Evolutionary conservation across 2,113 vertebrate genomes (phyloP).

Genomic region (Grus americana): DNA sequence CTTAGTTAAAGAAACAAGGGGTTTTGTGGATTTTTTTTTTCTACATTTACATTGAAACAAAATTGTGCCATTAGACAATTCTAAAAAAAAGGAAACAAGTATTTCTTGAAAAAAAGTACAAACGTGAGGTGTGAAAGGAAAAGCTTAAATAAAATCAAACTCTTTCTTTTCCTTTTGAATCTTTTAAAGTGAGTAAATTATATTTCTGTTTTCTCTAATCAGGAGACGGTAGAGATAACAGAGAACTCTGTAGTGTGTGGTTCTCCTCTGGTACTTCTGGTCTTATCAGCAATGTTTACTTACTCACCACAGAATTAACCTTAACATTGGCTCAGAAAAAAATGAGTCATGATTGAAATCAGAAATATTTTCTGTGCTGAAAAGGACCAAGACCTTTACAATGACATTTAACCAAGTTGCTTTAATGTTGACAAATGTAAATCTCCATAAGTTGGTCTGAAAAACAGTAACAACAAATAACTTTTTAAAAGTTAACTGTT

Average conservation of each 20-base stretch:
- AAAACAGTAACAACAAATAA: not conserved
- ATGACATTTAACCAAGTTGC: not conserved
- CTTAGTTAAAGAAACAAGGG: not conserved
- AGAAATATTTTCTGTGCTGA: not conserved
- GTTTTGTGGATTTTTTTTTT: fast-evolving
- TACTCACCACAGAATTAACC: not conserved
- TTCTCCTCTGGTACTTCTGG: not conserved
- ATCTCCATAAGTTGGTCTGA: not conserved
- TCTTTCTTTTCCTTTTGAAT: not conserved
- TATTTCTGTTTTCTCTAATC: not conserved
- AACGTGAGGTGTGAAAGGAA: fast-evolving
- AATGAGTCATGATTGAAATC: not conserved
- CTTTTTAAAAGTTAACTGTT: not conserved
- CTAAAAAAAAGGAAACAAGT: not conserved
- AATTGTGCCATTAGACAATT: not conserved
- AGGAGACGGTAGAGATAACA: not conserved
- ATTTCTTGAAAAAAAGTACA: not conserved
- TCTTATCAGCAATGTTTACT: not conserved
- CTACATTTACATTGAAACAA: not conserved
- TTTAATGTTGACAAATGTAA: not conserved
- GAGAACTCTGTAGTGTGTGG: not conserved
- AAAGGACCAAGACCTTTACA: not conserved
- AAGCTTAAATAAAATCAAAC: not conserved
- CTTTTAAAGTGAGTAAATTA: not conserved
- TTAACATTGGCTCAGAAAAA: not conserved